Conservation (phyloP, 2,888 invertebrate genomes). For the Brachyptera putata region DNA sequence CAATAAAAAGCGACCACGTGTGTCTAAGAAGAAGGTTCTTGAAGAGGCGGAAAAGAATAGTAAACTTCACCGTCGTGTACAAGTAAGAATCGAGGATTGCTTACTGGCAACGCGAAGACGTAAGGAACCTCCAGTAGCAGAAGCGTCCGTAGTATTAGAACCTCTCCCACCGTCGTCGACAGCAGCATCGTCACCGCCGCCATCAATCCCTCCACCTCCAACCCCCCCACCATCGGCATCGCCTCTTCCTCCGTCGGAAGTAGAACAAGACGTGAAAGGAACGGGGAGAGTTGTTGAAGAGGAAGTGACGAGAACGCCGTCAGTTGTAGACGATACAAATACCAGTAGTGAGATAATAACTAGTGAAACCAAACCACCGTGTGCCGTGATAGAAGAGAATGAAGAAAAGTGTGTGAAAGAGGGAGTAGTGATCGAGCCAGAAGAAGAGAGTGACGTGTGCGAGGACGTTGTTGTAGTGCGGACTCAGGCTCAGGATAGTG, state of each 20-base stretch:
- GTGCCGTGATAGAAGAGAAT: not conserved
- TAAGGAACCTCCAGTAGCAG: not conserved
- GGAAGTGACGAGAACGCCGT: not conserved
- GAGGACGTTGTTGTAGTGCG: constrained; percentile 13
- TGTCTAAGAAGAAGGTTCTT: constrained; percentile 44
- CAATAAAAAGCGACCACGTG: constrained; percentile 31
- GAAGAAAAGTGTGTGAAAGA: constrained; percentile 20
- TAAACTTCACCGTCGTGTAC: constrained; percentile 40
- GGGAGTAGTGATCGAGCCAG: constrained; percentile 12
- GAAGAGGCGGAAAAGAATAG: constrained; percentile 45
- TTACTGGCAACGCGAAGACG: not conserved
- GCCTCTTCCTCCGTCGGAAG: not conserved
- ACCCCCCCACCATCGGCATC: not conserved
- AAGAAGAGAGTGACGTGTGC: constrained; percentile 3
- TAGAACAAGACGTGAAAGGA: not conserved
- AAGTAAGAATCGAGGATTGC: too few relatives aligned
- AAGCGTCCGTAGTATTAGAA: not conserved
- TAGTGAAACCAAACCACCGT: too few relatives aligned
- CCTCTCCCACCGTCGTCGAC: not conserved
- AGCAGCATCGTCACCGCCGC: not conserved
- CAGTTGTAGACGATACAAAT: not conserved
- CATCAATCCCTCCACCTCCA: not conserved
- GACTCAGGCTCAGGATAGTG: not conserved
- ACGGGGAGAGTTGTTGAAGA: not conserved
- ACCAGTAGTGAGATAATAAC: too few relatives aligned